Percentiles rank a stretch among this genome's conserved stretches.
These are phyloP conservation scores for Solen grandis DNA, from an alignment of 1,140 invertebrate species.

Conservation along the genomic window DNA sequence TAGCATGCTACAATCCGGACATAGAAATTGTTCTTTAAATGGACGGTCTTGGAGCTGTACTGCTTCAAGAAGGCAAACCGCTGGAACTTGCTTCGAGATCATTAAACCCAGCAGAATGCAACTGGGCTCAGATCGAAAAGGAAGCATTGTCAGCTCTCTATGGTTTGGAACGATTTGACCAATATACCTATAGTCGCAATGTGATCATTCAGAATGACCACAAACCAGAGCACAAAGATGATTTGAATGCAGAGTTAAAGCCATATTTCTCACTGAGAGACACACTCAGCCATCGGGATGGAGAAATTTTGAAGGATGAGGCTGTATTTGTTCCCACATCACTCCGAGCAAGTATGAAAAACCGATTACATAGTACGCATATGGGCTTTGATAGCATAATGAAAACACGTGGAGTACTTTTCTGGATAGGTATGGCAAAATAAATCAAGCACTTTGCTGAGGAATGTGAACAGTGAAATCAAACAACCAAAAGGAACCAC, in stretches of 20 bases:
- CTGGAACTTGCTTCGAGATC: constrained; percentile 80
- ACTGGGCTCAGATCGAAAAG: constrained; percentile 82
- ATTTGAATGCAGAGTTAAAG: constrained; percentile 13
- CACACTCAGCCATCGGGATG: constrained; percentile 63
- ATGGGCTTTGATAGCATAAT: constrained; percentile 65
- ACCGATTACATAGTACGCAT: constrained; percentile 71
- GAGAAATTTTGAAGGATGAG: constrained; percentile 67
- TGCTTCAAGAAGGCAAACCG: constrained; percentile 80
- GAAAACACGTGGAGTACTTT: constrained; percentile 54
- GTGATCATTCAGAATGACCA: constrained; percentile 73
- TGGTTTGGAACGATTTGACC: constrained; percentile 65
- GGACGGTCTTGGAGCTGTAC: constrained; percentile 78
- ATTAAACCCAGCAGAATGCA: constrained; percentile 79
- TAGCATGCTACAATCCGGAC: constrained; percentile 62
- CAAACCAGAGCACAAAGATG: constrained; percentile 60
- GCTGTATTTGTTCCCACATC: constrained; percentile 69
- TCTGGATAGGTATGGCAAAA: constrained; percentile 63
- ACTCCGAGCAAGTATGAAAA: constrained; percentile 66
- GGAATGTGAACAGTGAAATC: constrained; percentile 59
- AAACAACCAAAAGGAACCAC: constrained; percentile 45
- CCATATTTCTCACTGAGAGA: constrained; percentile 62
- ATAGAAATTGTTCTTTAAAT: constrained; percentile 59
- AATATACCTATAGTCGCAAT: constrained; percentile 68
- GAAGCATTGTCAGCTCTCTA: constrained; percentile 82
- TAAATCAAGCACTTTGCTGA: constrained; percentile 62